These are phyloP conservation scores for Pterophyllum scalare DNA, from an alignment of 2,113 vertebrate genomes.

Conservation along the genomic window DNA sequence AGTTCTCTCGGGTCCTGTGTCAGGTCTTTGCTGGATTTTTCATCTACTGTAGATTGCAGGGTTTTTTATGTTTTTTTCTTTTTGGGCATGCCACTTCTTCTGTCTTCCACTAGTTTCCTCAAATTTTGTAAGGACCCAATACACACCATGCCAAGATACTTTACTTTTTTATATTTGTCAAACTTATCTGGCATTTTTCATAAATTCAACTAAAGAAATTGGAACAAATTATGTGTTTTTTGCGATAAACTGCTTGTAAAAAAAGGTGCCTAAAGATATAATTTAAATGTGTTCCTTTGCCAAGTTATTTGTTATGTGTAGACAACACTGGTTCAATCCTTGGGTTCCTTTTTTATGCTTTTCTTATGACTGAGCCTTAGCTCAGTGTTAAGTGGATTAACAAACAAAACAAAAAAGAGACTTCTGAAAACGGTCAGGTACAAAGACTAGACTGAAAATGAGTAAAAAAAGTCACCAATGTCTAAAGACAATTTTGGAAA, in stretches of 20 bases:
- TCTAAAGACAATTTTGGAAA: no score
- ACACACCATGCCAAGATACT: background rate
- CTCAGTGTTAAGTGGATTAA: no score
- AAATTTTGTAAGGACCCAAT: background rate
- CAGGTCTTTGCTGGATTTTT: background rate
- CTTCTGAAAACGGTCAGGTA: background rate
- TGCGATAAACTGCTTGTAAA: background rate
- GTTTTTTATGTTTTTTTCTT: background rate
- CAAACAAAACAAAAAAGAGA: no score
- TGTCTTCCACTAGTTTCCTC: background rate
- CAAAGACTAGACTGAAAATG: no score
- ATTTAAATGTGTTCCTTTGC: no score
- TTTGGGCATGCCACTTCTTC: rapidly evolving
- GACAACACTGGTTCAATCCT: no score
- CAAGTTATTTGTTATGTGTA: no score
- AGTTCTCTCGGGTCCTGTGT: background rate
- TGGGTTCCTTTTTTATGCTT: no score
- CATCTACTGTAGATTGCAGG: rapidly evolving
- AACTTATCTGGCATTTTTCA: background rate
- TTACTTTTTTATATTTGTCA: rapidly evolving
- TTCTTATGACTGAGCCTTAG: no score
- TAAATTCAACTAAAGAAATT: no score
- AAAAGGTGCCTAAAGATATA: no score
- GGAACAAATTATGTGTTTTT: background rate
- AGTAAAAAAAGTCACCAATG: no score